Conservation (phyloP, 2,113 vertebrate species). For the Prietella phreatophila region DNA sequence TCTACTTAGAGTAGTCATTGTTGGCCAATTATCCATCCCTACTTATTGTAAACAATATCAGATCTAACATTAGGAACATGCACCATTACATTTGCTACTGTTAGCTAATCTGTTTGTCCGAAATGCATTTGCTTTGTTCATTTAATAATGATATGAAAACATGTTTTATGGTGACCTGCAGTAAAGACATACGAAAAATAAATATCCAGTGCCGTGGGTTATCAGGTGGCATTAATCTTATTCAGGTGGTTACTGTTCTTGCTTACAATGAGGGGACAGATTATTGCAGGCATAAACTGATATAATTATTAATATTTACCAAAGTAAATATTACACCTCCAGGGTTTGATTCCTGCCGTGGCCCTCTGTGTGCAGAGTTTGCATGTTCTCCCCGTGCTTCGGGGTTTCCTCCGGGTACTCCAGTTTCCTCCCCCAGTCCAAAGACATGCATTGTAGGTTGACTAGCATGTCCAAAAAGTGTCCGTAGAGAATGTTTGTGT, state of each 20-base stretch:
- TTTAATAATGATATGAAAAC: not conserved
- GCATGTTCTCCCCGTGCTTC: too few species aligned
- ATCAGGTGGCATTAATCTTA: not conserved
- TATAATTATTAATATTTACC: not conserved
- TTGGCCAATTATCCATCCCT: slow-evolving; percentile 26
- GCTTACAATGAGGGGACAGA: not conserved
- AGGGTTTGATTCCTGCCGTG: too few species aligned
- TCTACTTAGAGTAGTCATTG: not conserved
- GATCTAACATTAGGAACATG: not conserved
- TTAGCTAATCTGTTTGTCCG: not conserved
- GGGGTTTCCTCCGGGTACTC: too few species aligned
- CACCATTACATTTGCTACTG: slow-evolving; percentile 2
- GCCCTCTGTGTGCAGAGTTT: too few species aligned
- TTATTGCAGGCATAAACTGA: not conserved
- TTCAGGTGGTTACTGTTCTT: slow-evolving; percentile 1
- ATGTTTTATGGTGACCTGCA: not conserved
- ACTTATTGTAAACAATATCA: slow-evolving; percentile 14
- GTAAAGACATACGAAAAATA: not conserved
- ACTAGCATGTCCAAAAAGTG: too few species aligned
- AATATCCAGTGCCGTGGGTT: not conserved
- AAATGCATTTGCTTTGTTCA: not conserved
- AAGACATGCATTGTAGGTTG: too few species aligned
- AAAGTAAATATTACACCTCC: not conserved
- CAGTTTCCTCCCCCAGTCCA: too few species aligned
- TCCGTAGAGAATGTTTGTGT: too few species aligned